These are phyloP conservation scores for Sesia apiformis DNA, from an alignment of 2,888 invertebrate genomes.

Conservation along the genomic window DNA sequence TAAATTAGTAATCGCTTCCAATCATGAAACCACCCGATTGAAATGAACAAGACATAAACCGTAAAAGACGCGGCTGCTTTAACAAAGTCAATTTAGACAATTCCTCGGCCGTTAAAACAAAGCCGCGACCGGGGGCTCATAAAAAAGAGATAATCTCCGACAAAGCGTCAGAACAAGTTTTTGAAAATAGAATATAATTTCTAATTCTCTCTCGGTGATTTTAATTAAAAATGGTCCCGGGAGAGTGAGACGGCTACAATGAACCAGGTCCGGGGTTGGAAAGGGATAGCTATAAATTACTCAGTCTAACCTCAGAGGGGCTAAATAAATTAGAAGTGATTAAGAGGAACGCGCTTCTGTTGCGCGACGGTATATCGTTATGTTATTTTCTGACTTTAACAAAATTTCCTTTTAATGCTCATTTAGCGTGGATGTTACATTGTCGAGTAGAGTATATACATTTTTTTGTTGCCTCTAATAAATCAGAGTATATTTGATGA, in stretches of 20 bases:
- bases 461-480: too few relatives aligned
- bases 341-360: conserved; percentile 70
- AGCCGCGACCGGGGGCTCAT: conserved; percentile 67
- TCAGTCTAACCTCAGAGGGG: conserved; percentile 55
- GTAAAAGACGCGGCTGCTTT: conserved; percentile 29
- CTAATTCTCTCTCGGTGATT: conserved; percentile 71
- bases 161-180: conserved; percentile 73
- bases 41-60: conserved; percentile 60
- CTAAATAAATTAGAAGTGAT: conserved; percentile 75
- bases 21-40: conserved; percentile 44
- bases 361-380: conserved; percentile 4
- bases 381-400: neutral
- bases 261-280: conserved; percentile 38
- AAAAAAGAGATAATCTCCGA: conserved; percentile 71
- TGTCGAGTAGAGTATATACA: too few relatives aligned
- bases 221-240: conserved; percentile 73
- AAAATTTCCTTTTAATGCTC: neutral
- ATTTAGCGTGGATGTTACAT: too few relatives aligned
- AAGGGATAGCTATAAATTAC: conserved; percentile 65
- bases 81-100: conserved; percentile 63
- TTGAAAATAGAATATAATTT: conserved; percentile 75
- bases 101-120: conserved; percentile 64
- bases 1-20: conserved; percentile 30
- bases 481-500: too few relatives aligned
- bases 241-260: conserved; percentile 52